Conservation (phyloP, 2,888 invertebrate genomes). For the Megaustenia siamemsis region DNA sequence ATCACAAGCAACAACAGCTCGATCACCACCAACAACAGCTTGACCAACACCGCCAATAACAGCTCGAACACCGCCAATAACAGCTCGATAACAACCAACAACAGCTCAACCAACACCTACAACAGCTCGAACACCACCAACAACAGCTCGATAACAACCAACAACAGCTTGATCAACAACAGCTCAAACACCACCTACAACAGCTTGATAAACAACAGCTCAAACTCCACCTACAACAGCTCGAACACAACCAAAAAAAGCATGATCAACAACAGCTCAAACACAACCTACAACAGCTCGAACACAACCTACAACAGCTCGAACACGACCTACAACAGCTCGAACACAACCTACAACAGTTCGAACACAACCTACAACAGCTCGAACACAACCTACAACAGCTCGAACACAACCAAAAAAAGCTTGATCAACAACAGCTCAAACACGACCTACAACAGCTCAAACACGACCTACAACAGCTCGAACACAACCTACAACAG, state of each 20-base stretch:
- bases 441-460: constrained; percentile 12
- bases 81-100: too few species aligned
- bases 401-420: constrained; percentile 3
- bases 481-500: background rate
- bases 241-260: too few species aligned
- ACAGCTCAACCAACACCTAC: too few species aligned
- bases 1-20: constrained; percentile 53
- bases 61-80: constrained; percentile 86
- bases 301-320: background rate
- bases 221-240: too few species aligned
- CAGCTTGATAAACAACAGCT: too few species aligned
- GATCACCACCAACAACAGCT: too few species aligned
- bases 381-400: background rate
- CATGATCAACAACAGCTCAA: constrained; percentile 57
- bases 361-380: background rate
- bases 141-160: too few species aligned
- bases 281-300: constrained; percentile 85
- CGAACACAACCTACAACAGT: background rate
- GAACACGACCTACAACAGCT: background rate
- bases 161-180: too few species aligned
- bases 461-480: constrained; percentile 85
- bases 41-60: background rate
- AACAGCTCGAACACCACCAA: constrained; percentile 52
- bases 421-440: too few species aligned
- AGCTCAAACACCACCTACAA: background rate